A percentile compares a stretch with the other conserved stretches of the same genome.
phyloP scores from a whole-genome alignment of 2,113 vertebrate genomes.

The Tachycineta bicolor region DNA sequence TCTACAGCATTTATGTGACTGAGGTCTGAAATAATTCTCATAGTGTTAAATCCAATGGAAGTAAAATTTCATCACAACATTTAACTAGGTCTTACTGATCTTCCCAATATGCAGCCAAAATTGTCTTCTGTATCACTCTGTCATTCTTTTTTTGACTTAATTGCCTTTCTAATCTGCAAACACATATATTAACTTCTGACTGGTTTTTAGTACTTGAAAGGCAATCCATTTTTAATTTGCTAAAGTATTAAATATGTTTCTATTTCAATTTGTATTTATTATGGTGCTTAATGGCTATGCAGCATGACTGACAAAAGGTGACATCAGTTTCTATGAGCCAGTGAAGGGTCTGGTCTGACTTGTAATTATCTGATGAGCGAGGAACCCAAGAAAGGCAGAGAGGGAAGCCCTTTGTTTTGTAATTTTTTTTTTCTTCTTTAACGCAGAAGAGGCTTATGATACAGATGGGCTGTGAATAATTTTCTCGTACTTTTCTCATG shows the following conservation, averaged over 20 bases:
- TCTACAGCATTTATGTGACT: neutral
- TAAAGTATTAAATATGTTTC: slow-evolving; percentile 11
- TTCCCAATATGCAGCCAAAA: neutral
- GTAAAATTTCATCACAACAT: neutral
- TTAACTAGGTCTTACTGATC: neutral
- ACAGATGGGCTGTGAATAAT: neutral
- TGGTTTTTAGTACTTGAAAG: slow-evolving; percentile 9
- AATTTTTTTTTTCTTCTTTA: neutral
- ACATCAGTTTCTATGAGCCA: neutral
- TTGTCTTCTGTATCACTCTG: neutral
- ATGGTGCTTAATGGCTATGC: neutral
- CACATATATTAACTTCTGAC: neutral
- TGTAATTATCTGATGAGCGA: neutral
- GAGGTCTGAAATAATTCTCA: neutral
- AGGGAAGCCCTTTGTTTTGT: neutral
- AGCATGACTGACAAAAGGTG: slow-evolving; percentile 8
- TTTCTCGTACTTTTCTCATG: neutral
- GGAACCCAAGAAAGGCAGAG: neutral
- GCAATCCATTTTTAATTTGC: slow-evolving; percentile 31
- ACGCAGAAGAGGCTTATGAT: neutral
- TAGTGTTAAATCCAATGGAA: neutral
- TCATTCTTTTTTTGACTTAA: neutral
- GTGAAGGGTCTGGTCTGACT: neutral
- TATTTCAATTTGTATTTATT: slow-evolving; percentile 40
- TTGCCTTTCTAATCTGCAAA: neutral